Conservation (phyloP, 2,797 vertebrate genomes). For the Darevskia mixta region DNA sequence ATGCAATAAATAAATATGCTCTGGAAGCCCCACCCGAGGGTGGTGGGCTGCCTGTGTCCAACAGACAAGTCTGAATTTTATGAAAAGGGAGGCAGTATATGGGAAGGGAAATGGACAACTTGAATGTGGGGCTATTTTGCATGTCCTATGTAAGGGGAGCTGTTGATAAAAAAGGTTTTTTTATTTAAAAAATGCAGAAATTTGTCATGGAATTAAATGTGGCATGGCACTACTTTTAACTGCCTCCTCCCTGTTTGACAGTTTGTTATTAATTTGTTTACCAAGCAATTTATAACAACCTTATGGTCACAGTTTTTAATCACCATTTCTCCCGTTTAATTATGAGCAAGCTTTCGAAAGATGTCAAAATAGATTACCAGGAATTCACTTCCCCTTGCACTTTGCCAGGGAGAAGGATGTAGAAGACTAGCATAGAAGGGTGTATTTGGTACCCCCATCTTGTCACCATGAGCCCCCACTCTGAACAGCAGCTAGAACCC, state of each 20-base stretch:
- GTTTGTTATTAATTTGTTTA: conserved; percentile 32
- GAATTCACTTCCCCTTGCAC: not conserved
- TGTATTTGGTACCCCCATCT: not conserved
- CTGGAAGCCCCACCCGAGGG: not conserved
- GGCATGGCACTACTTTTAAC: not conserved
- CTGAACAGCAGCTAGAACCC: not conserved
- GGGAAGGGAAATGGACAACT: conserved; percentile 26
- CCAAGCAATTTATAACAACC: conserved; percentile 23
- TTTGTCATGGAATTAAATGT: conserved; percentile 51
- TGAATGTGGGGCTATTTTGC: conserved; percentile 25
- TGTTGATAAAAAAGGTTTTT: conserved; percentile 44
- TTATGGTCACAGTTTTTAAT: conserved; percentile 29
- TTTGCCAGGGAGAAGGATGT: not conserved
- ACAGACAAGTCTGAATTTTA: not conserved
- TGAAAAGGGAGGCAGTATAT: not conserved
- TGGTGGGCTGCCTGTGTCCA: not conserved
- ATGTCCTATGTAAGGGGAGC: accelerated
- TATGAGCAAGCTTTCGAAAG: conserved; percentile 16
- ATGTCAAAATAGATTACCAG: conserved; percentile 23
- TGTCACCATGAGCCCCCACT: not conserved
- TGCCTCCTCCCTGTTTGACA: conserved; percentile 17
- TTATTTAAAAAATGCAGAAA: conserved; percentile 23
- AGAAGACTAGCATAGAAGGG: not conserved
- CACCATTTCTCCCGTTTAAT: conserved; percentile 26
- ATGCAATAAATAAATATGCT: not conserved